Base-by-base conservation (phyloP, 2,797 vertebrate species). In the Synaphobranchus kaupii region DNA sequence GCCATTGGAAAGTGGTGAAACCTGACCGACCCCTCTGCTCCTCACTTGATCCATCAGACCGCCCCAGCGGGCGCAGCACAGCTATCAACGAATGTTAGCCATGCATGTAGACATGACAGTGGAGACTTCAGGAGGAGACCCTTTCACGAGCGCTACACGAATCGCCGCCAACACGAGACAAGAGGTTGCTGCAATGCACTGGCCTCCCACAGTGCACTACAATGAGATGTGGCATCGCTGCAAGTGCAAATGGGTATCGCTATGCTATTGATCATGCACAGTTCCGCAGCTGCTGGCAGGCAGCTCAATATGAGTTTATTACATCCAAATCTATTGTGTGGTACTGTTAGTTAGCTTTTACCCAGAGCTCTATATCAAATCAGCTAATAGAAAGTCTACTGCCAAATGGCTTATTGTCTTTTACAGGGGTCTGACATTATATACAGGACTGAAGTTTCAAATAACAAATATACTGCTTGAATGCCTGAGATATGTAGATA, bases 1-100 rank as follows among this genome's bases (percentile, higher is more conserved):
- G 85, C 93, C 94, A 93, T 88, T 94, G 89, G 93, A 34, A 47
- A 73, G 80, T 25, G 54, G 80, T 25, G 54, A 56, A 86, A 54
- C 17, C 66, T 84, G 85, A 89, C 66, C 87, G 47, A 47, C 44
- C 54, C 54, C 86, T 81, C 52, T 60, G 83, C 76, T 85, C 83
- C 76, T 58, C 71, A 58, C 80, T 39, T 22, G 48, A 58, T 52
- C 15, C 78, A 68, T 85, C 50, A 85, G 50, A 71, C 52, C 39
- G 28, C 76, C 34, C n/a, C 47, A 34, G 50, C 31, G 47, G 73
- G 48, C 13, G 28, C 15, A 6, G 68, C 68, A 39, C 12, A 31
- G 28, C 68, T 15, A 73, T 34, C 25, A 66, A 6, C 31, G 15
- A 73, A 78, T 20, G 73, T 15, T 34, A 22, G 73, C 39, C 34